A percentile compares a stretch with the other conserved stretches of the same genome.
phyloP scores from a whole-genome alignment of 2,888 invertebrate genomes.

The Charanyca ferruginea region DNA sequence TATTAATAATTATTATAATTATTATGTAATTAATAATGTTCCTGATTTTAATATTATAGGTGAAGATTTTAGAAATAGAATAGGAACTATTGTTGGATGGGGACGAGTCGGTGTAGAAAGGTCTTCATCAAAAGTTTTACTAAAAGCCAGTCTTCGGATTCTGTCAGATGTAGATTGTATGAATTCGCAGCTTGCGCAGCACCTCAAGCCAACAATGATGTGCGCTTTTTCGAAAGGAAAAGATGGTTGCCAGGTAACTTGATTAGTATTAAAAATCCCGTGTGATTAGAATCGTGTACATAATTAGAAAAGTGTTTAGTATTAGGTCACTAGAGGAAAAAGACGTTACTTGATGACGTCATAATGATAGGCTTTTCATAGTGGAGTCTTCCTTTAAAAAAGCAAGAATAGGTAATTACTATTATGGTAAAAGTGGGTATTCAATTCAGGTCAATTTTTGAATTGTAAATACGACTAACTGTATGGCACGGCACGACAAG shows the following conservation, averaged over 20 bases:
- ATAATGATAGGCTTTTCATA: not conserved
- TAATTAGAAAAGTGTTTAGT: conserved; percentile 4
- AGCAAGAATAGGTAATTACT: too few species aligned
- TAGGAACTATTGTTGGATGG: conserved; percentile 91
- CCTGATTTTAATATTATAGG: conserved; percentile 69
- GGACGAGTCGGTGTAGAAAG: conserved; percentile 86
- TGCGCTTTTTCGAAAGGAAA: conserved; percentile 92
- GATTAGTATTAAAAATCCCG: conserved; percentile 3
- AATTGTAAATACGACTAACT: too few species aligned
- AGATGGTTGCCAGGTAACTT: conserved; percentile 92
- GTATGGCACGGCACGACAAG: too few species aligned
- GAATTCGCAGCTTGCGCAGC: conserved; percentile 82
- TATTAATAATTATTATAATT: too few species aligned
- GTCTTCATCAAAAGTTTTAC: conserved; percentile 84
- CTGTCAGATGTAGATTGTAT: conserved; percentile 83
- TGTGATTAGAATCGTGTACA: conserved; percentile 4
- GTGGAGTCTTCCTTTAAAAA: too few species aligned
- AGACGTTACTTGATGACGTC: not conserved
- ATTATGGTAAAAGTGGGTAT: too few species aligned
- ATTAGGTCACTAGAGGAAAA: not conserved
- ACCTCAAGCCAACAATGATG: conserved; percentile 90
- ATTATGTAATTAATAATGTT: not conserved
- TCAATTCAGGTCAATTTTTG: too few species aligned
- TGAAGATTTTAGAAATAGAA: conserved; percentile 81
- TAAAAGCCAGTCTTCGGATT: conserved; percentile 86